These are phyloP conservation scores for Eleginops maclovinus DNA, from an alignment of 2,113 vertebrate species.

Conservation along the genomic window DNA sequence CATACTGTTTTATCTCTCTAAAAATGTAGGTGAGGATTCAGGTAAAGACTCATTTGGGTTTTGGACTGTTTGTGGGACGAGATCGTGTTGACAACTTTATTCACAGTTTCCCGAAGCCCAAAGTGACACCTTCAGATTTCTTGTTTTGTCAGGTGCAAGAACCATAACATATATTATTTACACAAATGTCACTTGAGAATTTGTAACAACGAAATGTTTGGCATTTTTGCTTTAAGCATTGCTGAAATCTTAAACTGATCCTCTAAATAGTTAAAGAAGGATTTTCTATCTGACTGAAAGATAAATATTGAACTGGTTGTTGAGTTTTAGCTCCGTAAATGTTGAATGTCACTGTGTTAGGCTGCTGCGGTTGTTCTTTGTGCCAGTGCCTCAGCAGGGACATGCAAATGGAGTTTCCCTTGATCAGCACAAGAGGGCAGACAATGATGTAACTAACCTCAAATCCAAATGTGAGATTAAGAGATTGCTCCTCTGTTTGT, in stretches of 20 bases:
- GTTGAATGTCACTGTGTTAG: background rate
- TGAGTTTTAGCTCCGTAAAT: background rate
- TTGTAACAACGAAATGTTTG: background rate
- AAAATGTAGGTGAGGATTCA: conserved; percentile 5
- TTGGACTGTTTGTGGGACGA: background rate
- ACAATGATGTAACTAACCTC: conserved; percentile 18
- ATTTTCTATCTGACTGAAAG: background rate
- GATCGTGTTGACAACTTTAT: background rate
- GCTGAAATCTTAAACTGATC: background rate
- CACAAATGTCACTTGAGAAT: background rate
- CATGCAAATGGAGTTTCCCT: background rate
- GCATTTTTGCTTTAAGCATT: background rate
- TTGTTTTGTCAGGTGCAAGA: background rate
- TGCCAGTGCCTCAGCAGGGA: background rate
- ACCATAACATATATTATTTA: background rate
- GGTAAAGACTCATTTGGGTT: background rate
- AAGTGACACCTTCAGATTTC: background rate
- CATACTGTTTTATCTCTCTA: background rate
- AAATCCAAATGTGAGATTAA: conserved; percentile 36
- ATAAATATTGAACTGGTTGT: background rate
- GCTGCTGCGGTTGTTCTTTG: background rate
- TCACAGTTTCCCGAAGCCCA: background rate
- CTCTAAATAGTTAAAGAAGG: background rate
- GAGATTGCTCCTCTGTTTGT: conserved; percentile 30
- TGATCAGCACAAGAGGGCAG: conserved; percentile 26